phyloP scores from a whole-genome alignment of 2,113 vertebrate genomes.

The Neolamprologus ventralis region DNA sequence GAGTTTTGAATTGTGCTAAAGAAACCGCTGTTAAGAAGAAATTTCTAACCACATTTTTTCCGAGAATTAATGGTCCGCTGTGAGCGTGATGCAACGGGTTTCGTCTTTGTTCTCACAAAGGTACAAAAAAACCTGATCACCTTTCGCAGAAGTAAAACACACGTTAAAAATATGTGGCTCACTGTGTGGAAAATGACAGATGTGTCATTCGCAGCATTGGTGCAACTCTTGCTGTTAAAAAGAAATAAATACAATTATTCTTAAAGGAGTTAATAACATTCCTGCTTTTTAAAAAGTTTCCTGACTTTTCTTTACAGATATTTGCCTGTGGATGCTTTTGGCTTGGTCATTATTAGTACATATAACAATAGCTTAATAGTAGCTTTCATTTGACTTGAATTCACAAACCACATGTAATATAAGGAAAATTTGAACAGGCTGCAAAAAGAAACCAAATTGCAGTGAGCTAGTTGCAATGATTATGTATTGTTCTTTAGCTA shows the following conservation, averaged over 20 bases:
- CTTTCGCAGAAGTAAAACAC: background rate
- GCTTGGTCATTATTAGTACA: background rate
- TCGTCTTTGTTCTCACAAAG: background rate
- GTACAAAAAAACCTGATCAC: background rate
- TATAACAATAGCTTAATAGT: background rate
- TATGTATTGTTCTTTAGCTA: background rate
- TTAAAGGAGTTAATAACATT: background rate
- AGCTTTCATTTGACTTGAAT: background rate
- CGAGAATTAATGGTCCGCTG: background rate
- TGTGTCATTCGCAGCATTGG: background rate
- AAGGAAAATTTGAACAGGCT: background rate
- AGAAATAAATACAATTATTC: background rate
- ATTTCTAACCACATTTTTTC: background rate
- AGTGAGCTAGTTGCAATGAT: background rate
- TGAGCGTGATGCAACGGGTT: background rate
- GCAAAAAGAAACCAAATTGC: background rate
- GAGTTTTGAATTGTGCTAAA: background rate
- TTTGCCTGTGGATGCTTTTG: background rate
- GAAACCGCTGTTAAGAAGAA: background rate
- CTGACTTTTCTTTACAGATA: background rate
- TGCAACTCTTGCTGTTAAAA: background rate
- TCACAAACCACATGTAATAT: background rate
- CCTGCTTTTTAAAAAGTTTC: background rate
- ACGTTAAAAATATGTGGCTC: background rate
- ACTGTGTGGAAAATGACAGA: background rate